Evolutionary conservation across 2,888 invertebrate species (phyloP).

Genomic region (Leptinotarsa rubiginosa): DNA sequence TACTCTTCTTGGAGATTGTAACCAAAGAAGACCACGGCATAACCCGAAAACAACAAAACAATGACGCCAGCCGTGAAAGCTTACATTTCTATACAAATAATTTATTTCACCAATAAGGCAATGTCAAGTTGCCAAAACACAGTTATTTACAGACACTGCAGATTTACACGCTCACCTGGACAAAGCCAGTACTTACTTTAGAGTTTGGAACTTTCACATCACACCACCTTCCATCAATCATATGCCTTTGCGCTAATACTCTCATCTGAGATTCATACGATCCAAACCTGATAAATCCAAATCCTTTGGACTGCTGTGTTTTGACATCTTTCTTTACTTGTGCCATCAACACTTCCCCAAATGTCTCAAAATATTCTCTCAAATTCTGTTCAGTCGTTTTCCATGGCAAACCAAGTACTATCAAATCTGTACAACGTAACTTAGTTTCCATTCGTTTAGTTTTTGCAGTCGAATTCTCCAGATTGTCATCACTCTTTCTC

Average conservation of each 20-base stretch:
- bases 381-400: constrained; percentile 97
- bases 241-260: constrained; percentile 92
- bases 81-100: too few relatives aligned
- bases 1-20: too few relatives aligned
- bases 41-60: too few relatives aligned
- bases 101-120: not conserved
- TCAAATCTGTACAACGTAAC: constrained; percentile 93
- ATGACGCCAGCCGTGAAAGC: too few relatives aligned
- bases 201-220: constrained; percentile 99
- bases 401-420: constrained; percentile 97
- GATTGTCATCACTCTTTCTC: constrained; percentile 87
- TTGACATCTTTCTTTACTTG: constrained; percentile 93
- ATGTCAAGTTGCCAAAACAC: not conserved
- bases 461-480: constrained; percentile 94
- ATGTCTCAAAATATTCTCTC: constrained; percentile 95
- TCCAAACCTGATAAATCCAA: constrained; percentile 97
- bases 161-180: constrained; percentile 8
- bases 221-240: constrained; percentile 98
- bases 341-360: constrained; percentile 97
- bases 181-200: constrained; percentile 71
- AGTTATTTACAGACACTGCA: constrained; percentile 19
- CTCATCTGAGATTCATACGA: constrained; percentile 96
- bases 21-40: too few relatives aligned
- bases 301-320: constrained; percentile 96
- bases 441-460: constrained; percentile 95